Base-by-base conservation (phyloP, 2,797 vertebrate genomes). In the Sphaeramia orbicularis region DNA sequence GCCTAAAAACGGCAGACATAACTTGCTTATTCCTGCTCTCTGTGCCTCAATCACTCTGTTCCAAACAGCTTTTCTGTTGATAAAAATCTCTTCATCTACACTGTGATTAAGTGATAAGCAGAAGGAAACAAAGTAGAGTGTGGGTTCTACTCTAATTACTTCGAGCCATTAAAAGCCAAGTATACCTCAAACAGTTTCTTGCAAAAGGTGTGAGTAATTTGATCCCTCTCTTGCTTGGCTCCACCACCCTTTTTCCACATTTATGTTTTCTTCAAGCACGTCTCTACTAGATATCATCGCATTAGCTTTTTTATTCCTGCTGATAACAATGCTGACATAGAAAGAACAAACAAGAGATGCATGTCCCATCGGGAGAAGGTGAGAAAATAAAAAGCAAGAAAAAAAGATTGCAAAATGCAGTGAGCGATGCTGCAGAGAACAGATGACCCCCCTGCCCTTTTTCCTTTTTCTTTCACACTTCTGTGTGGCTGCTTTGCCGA, bases 221-320 rank as follows among this genome's bases (percentile, higher is more conserved):
- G 7, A 42, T 72, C 18, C 60, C n/a, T 16, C 10, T 45, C 5
- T 50, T 58, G 70, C 41, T 47, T 36, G 35, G 53, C 60, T 55
- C 63, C 74, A 71, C 21, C 21, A 5, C 5, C 21, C 5, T 24
- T 2, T 60, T 52, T 21, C 50, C 50, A 66, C 75, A 50, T 68
- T 54, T 57, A 40, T 30, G 45, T 69, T 42, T 56, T 50, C 66
- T 78, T 62, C 63, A 58, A 40, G 74, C 32, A 35, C 70, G 7
- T 64, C 68, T 72, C 59, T 38, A 49, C 74, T 74, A 72, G 57
- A 74, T 86, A 82, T 80, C 49, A 80, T 76, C 72, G 76, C 58
- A 65, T 76, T 57, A 45, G 54, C 32, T 73, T 72, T 72, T 40
- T 55, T 74, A 65, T 76, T 32, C 52, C 63, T 24, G 27, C 48